Evolutionary conservation across 2,113 vertebrate species (phyloP).

Genomic region (Leucosticte australis): DNA sequence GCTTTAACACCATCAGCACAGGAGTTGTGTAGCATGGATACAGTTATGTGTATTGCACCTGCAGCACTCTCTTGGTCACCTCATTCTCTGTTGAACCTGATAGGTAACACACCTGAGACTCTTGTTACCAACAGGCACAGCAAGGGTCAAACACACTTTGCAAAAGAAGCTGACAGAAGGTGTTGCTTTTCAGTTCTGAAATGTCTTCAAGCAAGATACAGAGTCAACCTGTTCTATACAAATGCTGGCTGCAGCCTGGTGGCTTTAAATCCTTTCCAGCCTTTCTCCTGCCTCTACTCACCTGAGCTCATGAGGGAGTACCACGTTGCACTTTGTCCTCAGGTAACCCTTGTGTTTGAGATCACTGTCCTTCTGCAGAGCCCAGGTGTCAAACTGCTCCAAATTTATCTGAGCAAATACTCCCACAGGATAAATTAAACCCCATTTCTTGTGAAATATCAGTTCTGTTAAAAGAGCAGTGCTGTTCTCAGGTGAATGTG

Average conservation of each 20-base stretch:
- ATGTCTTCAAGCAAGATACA: slow-evolving; percentile 93
- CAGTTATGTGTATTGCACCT: fast-evolving
- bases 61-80: not conserved
- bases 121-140: not conserved
- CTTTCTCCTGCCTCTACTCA: slow-evolving; percentile 85
- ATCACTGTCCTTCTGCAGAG: not conserved
- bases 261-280: slow-evolving; percentile 93
- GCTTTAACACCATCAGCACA: not conserved
- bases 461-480: not conserved
- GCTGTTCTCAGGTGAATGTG: not conserved
- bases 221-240: slow-evolving; percentile 85
- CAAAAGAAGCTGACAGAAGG: slow-evolving; percentile 38
- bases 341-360: slow-evolving; percentile 75
- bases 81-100: not conserved
- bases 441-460: not conserved
- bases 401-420: not conserved
- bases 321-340: slow-evolving; percentile 80
- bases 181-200: slow-evolving; percentile 84
- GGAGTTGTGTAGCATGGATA: not conserved
- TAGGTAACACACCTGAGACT: not conserved
- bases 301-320: slow-evolving; percentile 90
- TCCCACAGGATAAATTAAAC: not conserved
- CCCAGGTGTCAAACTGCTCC: not conserved
- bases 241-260: slow-evolving; percentile 95
- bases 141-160: not conserved